Base-by-base conservation (phyloP, 1,140 invertebrate genomes). In the Calosoma granatense region DNA sequence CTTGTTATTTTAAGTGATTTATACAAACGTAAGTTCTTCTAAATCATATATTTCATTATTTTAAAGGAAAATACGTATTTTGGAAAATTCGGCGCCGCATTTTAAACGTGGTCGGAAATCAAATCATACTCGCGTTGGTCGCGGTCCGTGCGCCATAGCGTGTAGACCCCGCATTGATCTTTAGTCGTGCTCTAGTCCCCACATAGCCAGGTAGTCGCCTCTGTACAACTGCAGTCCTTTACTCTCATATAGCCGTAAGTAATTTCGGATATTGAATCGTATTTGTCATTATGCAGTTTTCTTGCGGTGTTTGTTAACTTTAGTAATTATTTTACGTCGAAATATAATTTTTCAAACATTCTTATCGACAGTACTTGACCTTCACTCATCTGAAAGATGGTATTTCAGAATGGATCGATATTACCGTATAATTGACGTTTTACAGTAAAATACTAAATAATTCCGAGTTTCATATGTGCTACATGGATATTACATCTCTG, bases 101-200 rank as follows among this genome's bases (percentile, higher is more conserved):
- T 47, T 11, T 11, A 47, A 47, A 17, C 15, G 17, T 17, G 41
- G 15, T 47, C 17, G 41, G 3, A 17, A 6, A 47, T 47, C 15
- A 17, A 47, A 47, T 47, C 6, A 47, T 17, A 4, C 15, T 17
- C 41, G 17, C 17, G 41, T 47, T 47, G 41, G 41, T 47, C 41
- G 41, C 41, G 47, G 59, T 60, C 66, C 60, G 61, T 64, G 66
- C 61, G 60, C 58, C 65, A 61, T 66, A 58, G 60, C 61, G 63
- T 64, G 64, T 68, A 60, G 59, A 63, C 61, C 60, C 59, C 61
- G 55, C 60, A 68, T 67, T 61, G 67, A 69, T 68, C 66, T 56
- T 62, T 64, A 68, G 66, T 67, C 66, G 65, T 67, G 63, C 61
- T 67, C 66, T 69, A 68, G 65, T 67, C 67, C 55, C 63, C 63